A percentile compares a stretch with the other conserved stretches of the same genome.
Conservation (phyloP, 2,888 invertebrate species). For the Archips crataeganus region DNA sequence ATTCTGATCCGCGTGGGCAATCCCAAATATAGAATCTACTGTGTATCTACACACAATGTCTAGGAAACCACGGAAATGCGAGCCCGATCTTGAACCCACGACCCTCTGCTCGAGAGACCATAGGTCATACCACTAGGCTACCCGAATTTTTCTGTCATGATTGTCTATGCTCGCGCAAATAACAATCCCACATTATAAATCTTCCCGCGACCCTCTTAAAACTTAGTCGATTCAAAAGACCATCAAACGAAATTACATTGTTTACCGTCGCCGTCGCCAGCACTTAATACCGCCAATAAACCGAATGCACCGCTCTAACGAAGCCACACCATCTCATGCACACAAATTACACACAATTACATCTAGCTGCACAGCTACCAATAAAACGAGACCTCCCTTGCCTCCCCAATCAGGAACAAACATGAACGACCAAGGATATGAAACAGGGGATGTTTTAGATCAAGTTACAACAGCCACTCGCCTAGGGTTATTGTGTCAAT, state of each 20-base stretch:
- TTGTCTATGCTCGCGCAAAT: too few relatives aligned
- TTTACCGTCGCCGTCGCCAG: conserved; percentile 34
- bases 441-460: conserved; percentile 49
- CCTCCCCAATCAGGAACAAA: conserved; percentile 42
- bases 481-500: conserved; percentile 69
- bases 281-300: conserved; percentile 37
- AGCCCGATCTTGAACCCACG: too few relatives aligned
- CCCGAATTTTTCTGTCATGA: too few relatives aligned
- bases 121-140: too few relatives aligned
- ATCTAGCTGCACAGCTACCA: conserved; percentile 56
- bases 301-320: conserved; percentile 56
- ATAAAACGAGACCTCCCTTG: conserved; percentile 45
- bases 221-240: conserved; percentile 37
- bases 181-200: conserved; percentile 17
- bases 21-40: too few relatives aligned
- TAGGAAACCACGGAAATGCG: too few relatives aligned
- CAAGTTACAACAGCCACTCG: conserved; percentile 60
- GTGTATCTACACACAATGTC: too few relatives aligned
- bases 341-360: conserved; percentile 72
- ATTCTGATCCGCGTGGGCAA: too few relatives aligned
- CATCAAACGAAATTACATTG: conserved; percentile 40
- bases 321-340: conserved; percentile 66
- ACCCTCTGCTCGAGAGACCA: too few relatives aligned
- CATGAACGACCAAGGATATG: conserved; percentile 46
- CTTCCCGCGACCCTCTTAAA: conserved; percentile 32